These are phyloP conservation scores for Poicephalus gulielmi DNA, from an alignment of 2,113 vertebrate genomes.

Conservation along the genomic window DNA sequence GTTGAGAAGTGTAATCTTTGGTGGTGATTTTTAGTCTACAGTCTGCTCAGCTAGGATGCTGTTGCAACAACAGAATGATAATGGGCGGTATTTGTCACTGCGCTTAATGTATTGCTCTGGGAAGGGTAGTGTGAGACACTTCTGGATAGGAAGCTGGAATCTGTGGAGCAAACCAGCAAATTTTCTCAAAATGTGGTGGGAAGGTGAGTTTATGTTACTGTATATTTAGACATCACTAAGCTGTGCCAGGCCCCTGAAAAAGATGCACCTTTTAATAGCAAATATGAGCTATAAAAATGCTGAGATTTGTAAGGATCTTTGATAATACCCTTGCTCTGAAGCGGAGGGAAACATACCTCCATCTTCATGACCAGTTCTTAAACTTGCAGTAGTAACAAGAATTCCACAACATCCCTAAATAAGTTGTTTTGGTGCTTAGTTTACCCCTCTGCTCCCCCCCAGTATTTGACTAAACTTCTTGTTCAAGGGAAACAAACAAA, in stretches of 20 bases:
- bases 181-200: not conserved
- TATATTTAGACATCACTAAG: not conserved
- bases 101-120: not conserved
- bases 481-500: not conserved
- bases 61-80: not conserved
- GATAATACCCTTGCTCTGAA: not conserved
- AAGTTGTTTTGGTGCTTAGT: not conserved
- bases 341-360: not conserved
- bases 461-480: not conserved
- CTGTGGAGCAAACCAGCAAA: not conserved
- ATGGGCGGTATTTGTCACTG: not conserved
- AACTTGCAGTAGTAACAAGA: not conserved
- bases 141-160: not conserved
- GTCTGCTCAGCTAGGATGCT: not conserved
- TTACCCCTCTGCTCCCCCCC: not conserved
- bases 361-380: not conserved
- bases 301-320: not conserved
- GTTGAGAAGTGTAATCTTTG: not conserved
- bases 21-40: not conserved
- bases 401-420: not conserved
- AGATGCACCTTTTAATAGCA: fast-evolving
- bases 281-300: not conserved
- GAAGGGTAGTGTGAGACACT: not conserved
- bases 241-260: not conserved
- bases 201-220: not conserved